Conservation (phyloP, 2,113 vertebrate genomes). For the Solenodon paradoxus region DNA sequence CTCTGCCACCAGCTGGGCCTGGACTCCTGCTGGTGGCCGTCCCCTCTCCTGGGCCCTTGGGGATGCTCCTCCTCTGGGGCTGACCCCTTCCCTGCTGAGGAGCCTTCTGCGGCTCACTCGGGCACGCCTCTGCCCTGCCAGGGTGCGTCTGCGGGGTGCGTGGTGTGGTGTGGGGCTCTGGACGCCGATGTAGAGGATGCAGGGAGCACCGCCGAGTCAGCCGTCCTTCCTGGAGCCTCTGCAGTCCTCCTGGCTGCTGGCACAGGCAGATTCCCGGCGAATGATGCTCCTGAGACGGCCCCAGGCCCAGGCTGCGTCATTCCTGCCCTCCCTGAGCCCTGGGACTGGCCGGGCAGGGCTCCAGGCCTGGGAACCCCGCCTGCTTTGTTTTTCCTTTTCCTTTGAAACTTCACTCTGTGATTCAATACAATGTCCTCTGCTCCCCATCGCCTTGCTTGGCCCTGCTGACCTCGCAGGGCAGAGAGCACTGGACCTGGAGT, state of each 20-base stretch:
- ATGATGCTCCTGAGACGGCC: slow-evolving; percentile 67
- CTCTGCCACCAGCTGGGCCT: slow-evolving; percentile 50
- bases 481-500: not conserved
- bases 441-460: not conserved
- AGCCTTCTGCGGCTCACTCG: not conserved
- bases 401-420: slow-evolving; percentile 77
- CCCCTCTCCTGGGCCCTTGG: not conserved
- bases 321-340: slow-evolving; percentile 56
- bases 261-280: slow-evolving; percentile 60
- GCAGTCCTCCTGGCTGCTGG: slow-evolving; percentile 51
- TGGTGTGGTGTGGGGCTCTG: too few species aligned
- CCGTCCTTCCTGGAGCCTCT: slow-evolving; percentile 47
- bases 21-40: not conserved
- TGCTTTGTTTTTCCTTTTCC: slow-evolving; percentile 64
- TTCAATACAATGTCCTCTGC: slow-evolving; percentile 76
- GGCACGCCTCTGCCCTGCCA: not conserved
- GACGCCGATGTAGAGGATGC: not conserved
- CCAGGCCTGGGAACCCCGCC: slow-evolving; percentile 72
- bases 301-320: slow-evolving; percentile 60
- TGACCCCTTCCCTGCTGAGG: slow-evolving; percentile 12
- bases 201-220: not conserved
- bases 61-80: slow-evolving; percentile 32
- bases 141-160: not conserved
- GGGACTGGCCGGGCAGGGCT: slow-evolving; percentile 54
- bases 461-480: not conserved